Base-by-base conservation (phyloP, 2,888 invertebrate species). In the Theristus sp. region DNA sequence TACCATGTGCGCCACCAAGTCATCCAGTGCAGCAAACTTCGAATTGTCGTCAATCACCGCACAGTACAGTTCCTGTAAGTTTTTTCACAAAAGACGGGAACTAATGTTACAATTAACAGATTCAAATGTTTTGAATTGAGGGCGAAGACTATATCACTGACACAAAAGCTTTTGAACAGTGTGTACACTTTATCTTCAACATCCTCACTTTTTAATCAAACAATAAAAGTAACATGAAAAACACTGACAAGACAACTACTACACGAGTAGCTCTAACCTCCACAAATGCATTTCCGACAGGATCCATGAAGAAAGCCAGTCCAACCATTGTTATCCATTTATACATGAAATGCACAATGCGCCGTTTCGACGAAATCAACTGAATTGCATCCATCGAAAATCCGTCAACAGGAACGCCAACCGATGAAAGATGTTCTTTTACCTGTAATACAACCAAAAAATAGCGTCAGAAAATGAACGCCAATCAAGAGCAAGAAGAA, bases 261-360 rank as follows among this genome's bases (percentile, higher is more conserved):
- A 13, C 38, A 38, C 38, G 10, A 24, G 10, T 52, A 20, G n/a
- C 25, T 10, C 62, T 68, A 73, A 82, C 83, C 78, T 85, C 84
- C 53, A 87, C 78, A 73, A 86, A 86, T 67, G 82, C 82, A 68
- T 82, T 81, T 27, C 84, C 82, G 38, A 80, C 80, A 25, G 82
- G 80, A 73, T 86, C 85, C 68, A 85, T 84, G 69, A 84, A 84
- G 64, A 86, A 85, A 1, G 84, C 83, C 69, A 84, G 82, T 3
- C 84, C 79, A 58, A 85, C 82, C 2, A 84, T 81, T 65, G 80
- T 79, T 54, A 83, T 82, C 87, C 87, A 87, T 67, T 83, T 81
- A 68, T 84, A 82, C 59, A 86, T 82, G 75, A 87, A 87, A 66
- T 84, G 83, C 56, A 87, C 81, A 22, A 87, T 86, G 63, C 85